Base-by-base conservation (phyloP, 2,113 vertebrate genomes). In the Aramus guarauna region DNA sequence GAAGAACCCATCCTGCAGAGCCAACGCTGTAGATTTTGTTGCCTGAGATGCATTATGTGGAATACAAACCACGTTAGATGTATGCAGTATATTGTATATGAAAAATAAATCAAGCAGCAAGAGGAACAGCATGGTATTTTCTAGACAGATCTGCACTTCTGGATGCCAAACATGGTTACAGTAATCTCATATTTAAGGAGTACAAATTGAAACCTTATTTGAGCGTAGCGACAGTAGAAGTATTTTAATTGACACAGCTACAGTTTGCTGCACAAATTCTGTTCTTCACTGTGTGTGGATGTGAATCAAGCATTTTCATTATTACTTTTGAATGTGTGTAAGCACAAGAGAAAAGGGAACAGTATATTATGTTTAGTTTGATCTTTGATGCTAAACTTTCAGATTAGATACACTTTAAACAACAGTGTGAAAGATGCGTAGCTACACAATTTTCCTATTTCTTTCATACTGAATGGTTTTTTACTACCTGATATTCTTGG, bases 151-250 rank as follows among this genome's bases (percentile, higher is more conserved):
- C 78, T 71, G 36, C 13, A 9, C 53, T 95, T 97, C 43, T 88
- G 63, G 36, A 78, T 91, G 86, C 95, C 91, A 96, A 94, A 84
- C 69, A 26, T 78, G 34, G 56, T 91, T 95, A 78, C 52, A 92
- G 56, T 75, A 92, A 96, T 91, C 76, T 94, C 67, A 47, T 90
- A 60, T 84, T 92, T 92, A 84, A 91, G 77, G 66, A 85, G 60
- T 76, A 82, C 60, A 91, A 94, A 96, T 89, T 92, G 58, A 90
- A 96, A 95, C 52, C 88, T 94, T 82, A 72, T 86, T 84, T 90
- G 80, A 91, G 29, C 7, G 1, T 88, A 88, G 72, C 73, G 85
- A 77, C 30, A 2, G 79, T 81, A 88, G 76, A 94, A 85, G 11
- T 64, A 48, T 60, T 92, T 94, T 94, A 94, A 84, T 78, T 72